Evolutionary conservation across 2,113 vertebrate genomes (phyloP).

Genomic region (Lontra canadensis): DNA sequence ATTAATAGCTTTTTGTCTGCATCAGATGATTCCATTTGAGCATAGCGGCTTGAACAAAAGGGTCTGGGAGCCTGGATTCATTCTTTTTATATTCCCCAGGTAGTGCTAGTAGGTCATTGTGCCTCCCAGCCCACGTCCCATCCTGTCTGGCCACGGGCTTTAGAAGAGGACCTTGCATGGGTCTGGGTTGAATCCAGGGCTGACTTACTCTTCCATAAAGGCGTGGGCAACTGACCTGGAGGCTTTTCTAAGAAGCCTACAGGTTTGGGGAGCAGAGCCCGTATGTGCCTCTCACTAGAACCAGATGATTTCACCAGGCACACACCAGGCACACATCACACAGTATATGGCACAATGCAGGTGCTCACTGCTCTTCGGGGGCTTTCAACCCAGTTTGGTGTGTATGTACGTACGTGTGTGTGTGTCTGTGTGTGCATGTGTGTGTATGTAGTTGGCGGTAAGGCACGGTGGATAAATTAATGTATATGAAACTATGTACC

Average conservation of each 20-base stretch:
- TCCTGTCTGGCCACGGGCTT: neutral
- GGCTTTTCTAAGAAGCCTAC: neutral
- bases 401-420: neutral
- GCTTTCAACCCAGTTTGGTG: neutral
- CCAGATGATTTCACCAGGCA: neutral
- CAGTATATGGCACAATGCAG: neutral
- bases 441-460: too few relatives aligned
- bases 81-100: neutral
- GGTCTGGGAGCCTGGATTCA: neutral
- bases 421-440: neutral
- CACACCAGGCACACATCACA: neutral
- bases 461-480: neutral
- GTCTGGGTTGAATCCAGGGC: neutral
- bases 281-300: neutral
- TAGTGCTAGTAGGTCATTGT: neutral
- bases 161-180: neutral
- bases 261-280: neutral
- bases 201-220: neutral
- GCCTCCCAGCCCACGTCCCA: neutral
- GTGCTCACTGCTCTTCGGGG: neutral
- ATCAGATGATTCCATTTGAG: conserved; percentile 37
- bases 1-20: conserved; percentile 60
- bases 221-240: neutral
- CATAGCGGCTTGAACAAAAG: neutral
- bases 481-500: neutral